These are phyloP conservation scores for Cerastoderma edule DNA, from an alignment of 2,888 invertebrate genomes.

Conservation along the genomic window DNA sequence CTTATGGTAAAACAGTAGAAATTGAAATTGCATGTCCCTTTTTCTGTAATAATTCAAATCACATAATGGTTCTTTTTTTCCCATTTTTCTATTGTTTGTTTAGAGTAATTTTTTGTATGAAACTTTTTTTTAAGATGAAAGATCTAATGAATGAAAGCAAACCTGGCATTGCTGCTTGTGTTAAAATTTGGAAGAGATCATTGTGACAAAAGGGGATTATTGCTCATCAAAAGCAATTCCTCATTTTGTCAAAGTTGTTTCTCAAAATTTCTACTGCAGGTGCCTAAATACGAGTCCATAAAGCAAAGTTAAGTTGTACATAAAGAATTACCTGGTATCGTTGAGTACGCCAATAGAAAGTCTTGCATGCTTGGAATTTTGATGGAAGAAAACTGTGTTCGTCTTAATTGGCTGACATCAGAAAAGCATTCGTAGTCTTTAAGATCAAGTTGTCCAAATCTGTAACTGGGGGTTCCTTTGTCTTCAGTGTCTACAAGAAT, in stretches of 20 bases:
- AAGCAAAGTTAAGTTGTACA: not conserved
- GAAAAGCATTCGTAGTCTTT: not conserved
- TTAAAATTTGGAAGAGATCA: no score
- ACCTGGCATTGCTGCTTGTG: no score
- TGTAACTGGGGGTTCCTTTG: conserved; percentile 29
- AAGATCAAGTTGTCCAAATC: not conserved
- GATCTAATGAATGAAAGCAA: no score
- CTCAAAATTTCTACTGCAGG: not conserved
- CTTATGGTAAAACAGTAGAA: no score
- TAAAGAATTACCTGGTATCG: conserved; percentile 50
- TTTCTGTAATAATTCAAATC: no score
- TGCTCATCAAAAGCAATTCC: no score
- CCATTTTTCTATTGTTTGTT: no score
- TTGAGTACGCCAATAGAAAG: conserved; percentile 56
- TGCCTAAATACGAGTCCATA: not conserved
- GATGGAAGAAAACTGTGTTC: conserved; percentile 2
- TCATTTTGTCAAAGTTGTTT: not conserved
- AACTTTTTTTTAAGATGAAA: no score
- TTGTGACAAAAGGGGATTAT: no score
- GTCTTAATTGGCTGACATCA: conserved; percentile 10
- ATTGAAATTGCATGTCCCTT: no score
- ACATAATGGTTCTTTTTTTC: no score
- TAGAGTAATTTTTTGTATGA: no score
- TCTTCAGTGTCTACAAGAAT: conserved; percentile 42
- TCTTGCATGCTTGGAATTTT: conserved; percentile 55